phyloP scores from a whole-genome alignment of 2,113 vertebrate genomes.

The Clarias gariepinus region DNA sequence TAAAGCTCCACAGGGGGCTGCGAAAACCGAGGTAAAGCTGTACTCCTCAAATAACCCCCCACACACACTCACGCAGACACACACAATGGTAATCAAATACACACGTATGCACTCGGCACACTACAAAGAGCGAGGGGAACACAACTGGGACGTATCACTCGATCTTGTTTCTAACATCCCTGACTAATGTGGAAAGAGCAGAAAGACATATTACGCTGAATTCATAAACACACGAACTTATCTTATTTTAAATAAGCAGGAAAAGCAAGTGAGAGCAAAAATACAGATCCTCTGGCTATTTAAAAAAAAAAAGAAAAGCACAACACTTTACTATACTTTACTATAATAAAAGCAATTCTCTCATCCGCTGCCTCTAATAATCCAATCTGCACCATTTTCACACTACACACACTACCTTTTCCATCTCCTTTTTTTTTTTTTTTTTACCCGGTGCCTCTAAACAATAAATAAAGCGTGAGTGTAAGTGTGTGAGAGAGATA shows the following conservation, averaged over 20 bases:
- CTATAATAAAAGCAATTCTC: conserved; percentile 22
- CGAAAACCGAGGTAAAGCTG: conserved; percentile 30
- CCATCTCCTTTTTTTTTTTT: neutral
- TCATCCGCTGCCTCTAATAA: neutral
- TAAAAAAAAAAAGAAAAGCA: neutral
- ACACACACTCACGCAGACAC: conserved; percentile 43
- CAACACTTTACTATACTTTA: neutral
- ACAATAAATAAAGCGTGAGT: conserved; percentile 58
- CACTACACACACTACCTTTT: neutral
- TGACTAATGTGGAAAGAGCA: neutral
- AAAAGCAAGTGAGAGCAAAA: conserved; percentile 11
- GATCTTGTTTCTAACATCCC: conserved; percentile 14
- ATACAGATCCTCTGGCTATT: neutral
- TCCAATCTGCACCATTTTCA: neutral
- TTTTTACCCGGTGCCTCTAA: conserved; percentile 40
- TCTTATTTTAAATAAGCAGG: conserved; percentile 1
- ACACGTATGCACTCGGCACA: conserved; percentile 34
- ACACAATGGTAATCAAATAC: conserved; percentile 24
- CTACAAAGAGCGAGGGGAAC: neutral
- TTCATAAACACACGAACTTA: neutral
- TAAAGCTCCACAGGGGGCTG: conserved; percentile 54
- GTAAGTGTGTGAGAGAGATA: conserved; percentile 46
- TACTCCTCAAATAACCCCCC: conserved; percentile 43
- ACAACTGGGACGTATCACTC: neutral
- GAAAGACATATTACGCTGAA: neutral